A percentile compares a stretch with the other conserved stretches of the same genome.
phyloP scores from a whole-genome alignment of 2,888 invertebrate genomes.

The Muschampia plurimacula region DNA sequence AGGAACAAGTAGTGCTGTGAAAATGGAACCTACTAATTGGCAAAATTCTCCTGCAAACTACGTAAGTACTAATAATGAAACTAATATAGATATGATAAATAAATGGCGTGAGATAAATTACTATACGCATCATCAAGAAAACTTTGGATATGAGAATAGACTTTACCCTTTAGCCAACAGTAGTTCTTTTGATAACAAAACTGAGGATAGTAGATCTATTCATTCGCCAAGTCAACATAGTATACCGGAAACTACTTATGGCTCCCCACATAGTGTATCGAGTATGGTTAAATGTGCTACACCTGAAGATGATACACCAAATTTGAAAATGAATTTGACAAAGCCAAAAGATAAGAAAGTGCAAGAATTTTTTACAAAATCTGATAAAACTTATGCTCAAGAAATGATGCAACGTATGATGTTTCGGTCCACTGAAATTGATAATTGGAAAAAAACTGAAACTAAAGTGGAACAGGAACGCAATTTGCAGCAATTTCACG shows the following conservation, averaged over 20 bases:
- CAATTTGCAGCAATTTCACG: constrained; percentile 81
- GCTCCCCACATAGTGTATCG: constrained; percentile 69
- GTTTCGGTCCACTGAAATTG: constrained; percentile 61
- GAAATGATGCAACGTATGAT: constrained; percentile 64
- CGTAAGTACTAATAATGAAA: constrained; percentile 52
- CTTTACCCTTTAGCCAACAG: constrained; percentile 52
- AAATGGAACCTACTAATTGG: constrained; percentile 70
- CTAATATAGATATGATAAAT: constrained; percentile 66
- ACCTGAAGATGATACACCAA: constrained; percentile 76
- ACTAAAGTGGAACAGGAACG: constrained; percentile 61
- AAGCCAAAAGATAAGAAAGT: constrained; percentile 62
- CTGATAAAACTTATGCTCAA: constrained; percentile 62
- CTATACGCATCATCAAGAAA: constrained; percentile 64
- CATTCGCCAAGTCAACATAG: constrained; percentile 74
- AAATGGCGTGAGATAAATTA: constrained; percentile 73
- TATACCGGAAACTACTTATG: constrained; percentile 69
- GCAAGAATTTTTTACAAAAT: constrained; percentile 62
- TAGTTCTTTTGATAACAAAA: constrained; percentile 53
- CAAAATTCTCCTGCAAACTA: constrained; percentile 64
- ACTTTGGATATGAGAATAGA: constrained; percentile 62
- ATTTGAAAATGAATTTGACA: constrained; percentile 86
- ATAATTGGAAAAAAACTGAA: constrained; percentile 72
- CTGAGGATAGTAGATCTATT: constrained; percentile 63
- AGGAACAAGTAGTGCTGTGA: constrained; percentile 58
- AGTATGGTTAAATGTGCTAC: constrained; percentile 64